Conservation (phyloP, 2,888 invertebrate species). For the Rhagonycha lutea region DNA sequence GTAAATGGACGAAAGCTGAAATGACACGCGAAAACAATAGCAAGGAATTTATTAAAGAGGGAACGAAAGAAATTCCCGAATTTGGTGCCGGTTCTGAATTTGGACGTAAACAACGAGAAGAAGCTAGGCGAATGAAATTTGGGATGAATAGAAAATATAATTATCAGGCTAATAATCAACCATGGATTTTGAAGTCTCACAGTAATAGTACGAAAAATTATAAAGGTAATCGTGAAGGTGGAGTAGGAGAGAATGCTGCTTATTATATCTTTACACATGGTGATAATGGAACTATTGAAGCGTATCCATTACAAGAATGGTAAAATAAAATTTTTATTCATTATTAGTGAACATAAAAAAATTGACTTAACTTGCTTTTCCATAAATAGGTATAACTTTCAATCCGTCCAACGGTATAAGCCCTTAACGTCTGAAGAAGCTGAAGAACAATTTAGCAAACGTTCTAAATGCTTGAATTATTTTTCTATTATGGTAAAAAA, state of each 20-base stretch:
- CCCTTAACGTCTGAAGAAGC: conserved; percentile 98
- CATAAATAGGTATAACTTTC: conserved; percentile 80
- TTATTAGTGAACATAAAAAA: no score
- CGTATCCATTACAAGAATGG: conserved; percentile 95
- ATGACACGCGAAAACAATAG: conserved; percentile 95
- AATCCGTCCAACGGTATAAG: conserved; percentile 88
- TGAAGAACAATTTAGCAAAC: conserved; percentile 92
- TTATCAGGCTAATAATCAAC: conserved; percentile 93
- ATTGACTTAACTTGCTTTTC: no score
- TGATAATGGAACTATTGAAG: conserved; percentile 92
- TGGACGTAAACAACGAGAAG: conserved; percentile 90
- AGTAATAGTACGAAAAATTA: conserved; percentile 85
- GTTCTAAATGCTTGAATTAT: conserved; percentile 94
- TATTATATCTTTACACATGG: conserved; percentile 98
- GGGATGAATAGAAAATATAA: conserved; percentile 80
- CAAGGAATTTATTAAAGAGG: conserved; percentile 84
- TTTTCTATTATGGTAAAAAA: conserved; percentile 94
- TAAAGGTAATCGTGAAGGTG: conserved; percentile 82
- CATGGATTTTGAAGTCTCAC: conserved; percentile 92
- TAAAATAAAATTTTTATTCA: conserved; percentile 40
- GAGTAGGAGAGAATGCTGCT: conserved; percentile 93
- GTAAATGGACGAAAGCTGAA: conserved; percentile 85
- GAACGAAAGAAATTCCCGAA: conserved; percentile 90
- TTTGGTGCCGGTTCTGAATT: conserved; percentile 97
- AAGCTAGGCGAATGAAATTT: conserved; percentile 90